Evolutionary conservation across 2,888 invertebrate species (phyloP).

Genomic region (Eurois occulta): DNA sequence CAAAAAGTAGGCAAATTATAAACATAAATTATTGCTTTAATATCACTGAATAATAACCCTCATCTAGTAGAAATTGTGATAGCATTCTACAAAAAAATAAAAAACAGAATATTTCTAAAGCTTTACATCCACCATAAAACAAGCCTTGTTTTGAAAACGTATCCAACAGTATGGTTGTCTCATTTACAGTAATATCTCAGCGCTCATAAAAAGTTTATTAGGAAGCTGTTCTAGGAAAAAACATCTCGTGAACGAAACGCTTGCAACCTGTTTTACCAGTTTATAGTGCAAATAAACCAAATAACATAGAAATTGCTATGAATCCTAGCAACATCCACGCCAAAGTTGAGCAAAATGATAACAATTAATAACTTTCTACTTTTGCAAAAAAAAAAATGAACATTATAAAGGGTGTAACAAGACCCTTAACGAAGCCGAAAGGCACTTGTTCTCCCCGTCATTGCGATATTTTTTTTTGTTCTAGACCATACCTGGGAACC

Average conservation of each 20-base stretch:
- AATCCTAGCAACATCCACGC: neutral
- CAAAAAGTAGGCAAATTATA: slow-evolving; percentile 8
- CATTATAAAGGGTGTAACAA: too few species aligned
- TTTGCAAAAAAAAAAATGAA: too few species aligned
- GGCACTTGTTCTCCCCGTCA: too few species aligned
- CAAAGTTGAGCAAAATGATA: neutral
- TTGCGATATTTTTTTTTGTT: too few species aligned
- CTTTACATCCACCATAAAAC: neutral
- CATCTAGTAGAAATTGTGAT: neutral
- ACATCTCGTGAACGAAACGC: neutral
- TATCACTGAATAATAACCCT: slow-evolving; percentile 14
- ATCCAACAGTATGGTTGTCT: neutral
- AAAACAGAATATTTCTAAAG: neutral
- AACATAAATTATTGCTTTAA: neutral
- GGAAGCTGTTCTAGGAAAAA: neutral
- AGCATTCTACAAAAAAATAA: neutral
- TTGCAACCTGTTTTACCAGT: slow-evolving; percentile 16
- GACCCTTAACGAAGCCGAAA: too few species aligned
- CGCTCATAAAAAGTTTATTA: neutral
- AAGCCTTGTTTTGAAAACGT: neutral
- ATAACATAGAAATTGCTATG: neutral
- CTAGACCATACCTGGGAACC: too few species aligned
- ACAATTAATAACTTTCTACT: neutral
- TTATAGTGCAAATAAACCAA: slow-evolving; percentile 5
- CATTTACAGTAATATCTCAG: neutral